Conservation (phyloP, 2,888 invertebrate species). For the Diadromus collaris region DNA sequence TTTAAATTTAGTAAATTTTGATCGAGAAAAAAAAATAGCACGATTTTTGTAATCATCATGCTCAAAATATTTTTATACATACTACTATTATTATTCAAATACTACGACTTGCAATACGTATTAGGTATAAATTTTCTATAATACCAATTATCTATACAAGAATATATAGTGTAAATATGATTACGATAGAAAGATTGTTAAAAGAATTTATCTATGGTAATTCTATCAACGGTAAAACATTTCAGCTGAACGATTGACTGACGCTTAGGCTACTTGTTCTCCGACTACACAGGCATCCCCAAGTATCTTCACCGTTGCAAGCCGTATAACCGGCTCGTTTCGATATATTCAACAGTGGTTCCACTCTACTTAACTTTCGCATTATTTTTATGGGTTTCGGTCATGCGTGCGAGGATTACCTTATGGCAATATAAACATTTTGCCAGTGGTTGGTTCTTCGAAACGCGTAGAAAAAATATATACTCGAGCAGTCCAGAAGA, state of each 20-base stretch:
- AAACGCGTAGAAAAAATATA: conserved; percentile 12
- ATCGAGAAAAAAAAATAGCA: background rate
- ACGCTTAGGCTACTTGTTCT: conserved; percentile 5
- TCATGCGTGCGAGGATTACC: background rate
- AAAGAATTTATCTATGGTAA: background rate
- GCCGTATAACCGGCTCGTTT: conserved; percentile 12
- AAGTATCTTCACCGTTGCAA: background rate
- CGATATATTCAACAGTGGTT: conserved; percentile 11
- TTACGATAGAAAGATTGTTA: background rate
- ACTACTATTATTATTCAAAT: background rate
- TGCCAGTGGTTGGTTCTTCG: conserved; percentile 1
- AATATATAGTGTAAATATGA: background rate
- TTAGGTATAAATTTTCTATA: too few relatives aligned
- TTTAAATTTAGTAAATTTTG: background rate
- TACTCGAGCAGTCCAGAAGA: conserved; percentile 6
- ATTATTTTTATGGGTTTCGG: conserved; percentile 4
- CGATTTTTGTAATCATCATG: background rate
- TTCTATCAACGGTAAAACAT: background rate
- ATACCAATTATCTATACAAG: too few relatives aligned
- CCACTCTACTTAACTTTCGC: conserved; percentile 22
- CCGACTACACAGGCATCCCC: background rate
- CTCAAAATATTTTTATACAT: background rate
- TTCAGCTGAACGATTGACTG: background rate
- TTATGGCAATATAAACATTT: background rate
- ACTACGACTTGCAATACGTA: background rate